A percentile compares a stretch with the other conserved stretches of the same genome.
phyloP scores from a whole-genome alignment of 2,888 invertebrate genomes.

The Caenorhabditis virilis region DNA sequence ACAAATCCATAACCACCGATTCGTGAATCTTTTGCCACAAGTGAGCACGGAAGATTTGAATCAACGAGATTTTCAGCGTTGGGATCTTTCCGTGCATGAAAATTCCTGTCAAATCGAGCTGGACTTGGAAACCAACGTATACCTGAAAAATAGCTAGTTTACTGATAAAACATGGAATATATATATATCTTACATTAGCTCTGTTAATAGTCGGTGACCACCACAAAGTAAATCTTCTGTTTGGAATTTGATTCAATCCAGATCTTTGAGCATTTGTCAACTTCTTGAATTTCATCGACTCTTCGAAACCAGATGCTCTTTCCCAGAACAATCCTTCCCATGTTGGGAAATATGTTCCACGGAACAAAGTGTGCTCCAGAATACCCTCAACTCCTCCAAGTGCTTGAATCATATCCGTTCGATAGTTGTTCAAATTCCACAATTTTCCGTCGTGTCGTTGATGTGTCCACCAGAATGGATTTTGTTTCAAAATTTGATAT shows the following conservation, averaged over 20 bases:
- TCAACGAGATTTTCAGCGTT: constrained; percentile 86
- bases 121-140: constrained; percentile 82
- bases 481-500: constrained; percentile 97
- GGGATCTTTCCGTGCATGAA: constrained; percentile 99
- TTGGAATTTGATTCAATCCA: constrained; percentile 99
- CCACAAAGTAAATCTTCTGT: constrained; percentile 98
- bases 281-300: constrained; percentile 99
- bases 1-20: constrained; percentile 99
- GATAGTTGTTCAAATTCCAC: constrained; percentile 99
- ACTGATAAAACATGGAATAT: not conserved
- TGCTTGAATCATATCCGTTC: constrained; percentile 99
- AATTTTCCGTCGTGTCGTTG: constrained; percentile 98
- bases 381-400: constrained; percentile 98
- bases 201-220: constrained; percentile 99
- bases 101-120: constrained; percentile 96
- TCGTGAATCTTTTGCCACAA: constrained; percentile 99
- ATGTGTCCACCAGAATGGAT: constrained; percentile 99
- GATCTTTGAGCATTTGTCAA: constrained; percentile 98
- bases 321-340: constrained; percentile 99
- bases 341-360: constrained; percentile 99
- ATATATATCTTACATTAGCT: constrained; percentile 77
- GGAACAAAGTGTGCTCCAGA: constrained; percentile 96
- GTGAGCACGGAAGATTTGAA: constrained; percentile 99
- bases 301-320: constrained; percentile 98
- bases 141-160: constrained; percentile 67